Base-by-base conservation (phyloP, 2,797 vertebrate species). In the Oreochromis grahami region DNA sequence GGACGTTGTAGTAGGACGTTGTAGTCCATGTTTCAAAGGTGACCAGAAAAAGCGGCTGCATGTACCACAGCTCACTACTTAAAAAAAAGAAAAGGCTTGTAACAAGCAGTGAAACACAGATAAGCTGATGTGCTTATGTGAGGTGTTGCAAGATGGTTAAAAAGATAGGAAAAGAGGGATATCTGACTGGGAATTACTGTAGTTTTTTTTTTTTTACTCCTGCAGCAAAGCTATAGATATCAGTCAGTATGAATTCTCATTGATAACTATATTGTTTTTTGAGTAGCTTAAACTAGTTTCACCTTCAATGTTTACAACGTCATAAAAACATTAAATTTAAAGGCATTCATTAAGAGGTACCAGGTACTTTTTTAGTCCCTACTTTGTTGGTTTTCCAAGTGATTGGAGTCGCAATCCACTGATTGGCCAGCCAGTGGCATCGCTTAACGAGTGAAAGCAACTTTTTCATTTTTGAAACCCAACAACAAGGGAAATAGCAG, bases 1-100 rank as follows among this genome's bases (percentile, higher is more conserved):
- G 21, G 14, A 24, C 14, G 0, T 3, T 43, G 63, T 9, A 70
- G 19, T 45, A 24, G 24, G 38, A 24, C 14, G 0, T 3, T 43
- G 63, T 9, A 70, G 19, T 45, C 15, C 24, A 72, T 17, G n/a
- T 68, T 68, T 68, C 63, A 68, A 68, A 63, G n/a, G 60, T 65
- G 14, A 26, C 65, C 65, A 70, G 38, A 70, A 43, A 43, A 70
- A 17, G 38, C 1, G 1, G 38, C 21, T n/a, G 8, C 38, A 2
- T 68, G 21, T 43, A 29, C 24, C 43, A 5, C 0, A 1, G 15
- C 14, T 14, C 41, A 70, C 21, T 70, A 11, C 29, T 58, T 32
- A 1, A 0, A 29, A 43, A 12, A 65, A 9, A 51, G n/a, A 6
- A 24, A 24, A 24, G 21, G 21, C 15, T 45, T 45, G 41, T 17